Evolutionary conservation across 1,140 invertebrate genomes (phyloP).

Genomic region (Eueides isabella): DNA sequence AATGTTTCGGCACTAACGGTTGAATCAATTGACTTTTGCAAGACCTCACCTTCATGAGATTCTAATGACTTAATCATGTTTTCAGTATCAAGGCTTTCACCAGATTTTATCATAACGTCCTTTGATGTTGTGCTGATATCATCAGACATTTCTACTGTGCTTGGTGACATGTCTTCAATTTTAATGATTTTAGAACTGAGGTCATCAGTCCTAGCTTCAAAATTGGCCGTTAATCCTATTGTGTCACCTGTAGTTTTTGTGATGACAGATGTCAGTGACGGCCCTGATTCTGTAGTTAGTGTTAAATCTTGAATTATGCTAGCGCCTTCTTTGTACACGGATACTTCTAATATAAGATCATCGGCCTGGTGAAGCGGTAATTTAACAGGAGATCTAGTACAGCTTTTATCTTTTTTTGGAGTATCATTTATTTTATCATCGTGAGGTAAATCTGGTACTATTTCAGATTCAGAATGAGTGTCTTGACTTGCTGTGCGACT

Average conservation of each 20-base stretch:
- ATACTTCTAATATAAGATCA: slow-evolving; percentile 86
- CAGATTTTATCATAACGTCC: slow-evolving; percentile 83
- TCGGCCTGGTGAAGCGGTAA: slow-evolving; percentile 83
- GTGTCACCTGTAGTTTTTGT: slow-evolving; percentile 55
- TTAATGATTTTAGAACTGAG: slow-evolving; percentile 51
- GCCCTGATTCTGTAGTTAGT: slow-evolving; percentile 23
- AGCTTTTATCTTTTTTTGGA: slow-evolving; percentile 70
- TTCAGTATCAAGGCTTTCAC: slow-evolving; percentile 81
- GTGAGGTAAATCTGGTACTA: slow-evolving; percentile 78
- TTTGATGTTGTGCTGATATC: slow-evolving; percentile 76
- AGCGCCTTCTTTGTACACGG: slow-evolving; percentile 79
- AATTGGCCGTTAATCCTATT: slow-evolving; percentile 59
- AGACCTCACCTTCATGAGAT: slow-evolving; percentile 78
- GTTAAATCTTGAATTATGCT: slow-evolving; percentile 28
- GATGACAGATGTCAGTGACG: slow-evolving; percentile 42
- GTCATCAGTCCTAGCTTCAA: slow-evolving; percentile 76
- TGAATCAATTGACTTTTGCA: slow-evolving; percentile 81
- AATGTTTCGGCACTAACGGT: slow-evolving; percentile 79
- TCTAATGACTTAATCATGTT: slow-evolving; percentile 81
- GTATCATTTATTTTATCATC: slow-evolving; percentile 66
- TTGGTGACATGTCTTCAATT: slow-evolving; percentile 62
- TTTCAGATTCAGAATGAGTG: slow-evolving; percentile 83
- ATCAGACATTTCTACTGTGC: slow-evolving; percentile 67
- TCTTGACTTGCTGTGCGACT: slow-evolving; percentile 83
- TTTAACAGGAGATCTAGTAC: slow-evolving; percentile 76